phyloP scores from a whole-genome alignment of 2,888 invertebrate species.

The Tiphia femorata region DNA sequence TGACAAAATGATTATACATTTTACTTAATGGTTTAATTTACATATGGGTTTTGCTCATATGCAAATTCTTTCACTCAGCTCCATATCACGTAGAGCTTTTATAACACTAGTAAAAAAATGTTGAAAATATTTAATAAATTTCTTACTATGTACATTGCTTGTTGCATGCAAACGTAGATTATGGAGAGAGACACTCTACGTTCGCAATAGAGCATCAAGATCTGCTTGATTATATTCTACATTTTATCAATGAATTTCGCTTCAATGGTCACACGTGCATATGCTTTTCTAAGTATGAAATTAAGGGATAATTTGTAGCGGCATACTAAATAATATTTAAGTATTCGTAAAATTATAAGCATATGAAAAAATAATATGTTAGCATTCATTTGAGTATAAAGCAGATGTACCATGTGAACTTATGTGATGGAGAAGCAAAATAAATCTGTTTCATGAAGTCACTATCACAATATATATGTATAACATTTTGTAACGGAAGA shows the following conservation, averaged over 20 bases:
- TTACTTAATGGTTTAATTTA: constrained; percentile 35
- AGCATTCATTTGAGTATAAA: no score
- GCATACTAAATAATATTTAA: no score
- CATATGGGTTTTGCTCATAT: constrained; percentile 27
- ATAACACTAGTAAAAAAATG: constrained; percentile 47
- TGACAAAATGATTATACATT: constrained; percentile 41
- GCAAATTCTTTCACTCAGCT: no score
- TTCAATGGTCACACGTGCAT: neutral
- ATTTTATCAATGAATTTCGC: constrained; percentile 21
- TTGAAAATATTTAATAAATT: constrained; percentile 48
- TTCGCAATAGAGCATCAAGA: constrained; percentile 16
- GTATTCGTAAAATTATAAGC: no score
- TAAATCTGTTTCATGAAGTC: constrained; percentile 4
- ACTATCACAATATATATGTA: neutral
- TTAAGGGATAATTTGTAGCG: no score
- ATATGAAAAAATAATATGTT: no score
- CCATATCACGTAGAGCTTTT: constrained; percentile 20
- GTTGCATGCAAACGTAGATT: constrained; percentile 15
- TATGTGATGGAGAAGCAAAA: constrained; percentile 8
- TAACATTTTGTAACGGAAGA: constrained; percentile 10
- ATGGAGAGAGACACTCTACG: constrained; percentile 10
- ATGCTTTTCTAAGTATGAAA: no score
- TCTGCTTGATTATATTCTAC: constrained; percentile 15
- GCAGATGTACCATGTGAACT: neutral
- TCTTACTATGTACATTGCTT: constrained; percentile 48